These are phyloP conservation scores for Diplazon laetatorius DNA, from an alignment of 2,888 invertebrate species.

Conservation along the genomic window DNA sequence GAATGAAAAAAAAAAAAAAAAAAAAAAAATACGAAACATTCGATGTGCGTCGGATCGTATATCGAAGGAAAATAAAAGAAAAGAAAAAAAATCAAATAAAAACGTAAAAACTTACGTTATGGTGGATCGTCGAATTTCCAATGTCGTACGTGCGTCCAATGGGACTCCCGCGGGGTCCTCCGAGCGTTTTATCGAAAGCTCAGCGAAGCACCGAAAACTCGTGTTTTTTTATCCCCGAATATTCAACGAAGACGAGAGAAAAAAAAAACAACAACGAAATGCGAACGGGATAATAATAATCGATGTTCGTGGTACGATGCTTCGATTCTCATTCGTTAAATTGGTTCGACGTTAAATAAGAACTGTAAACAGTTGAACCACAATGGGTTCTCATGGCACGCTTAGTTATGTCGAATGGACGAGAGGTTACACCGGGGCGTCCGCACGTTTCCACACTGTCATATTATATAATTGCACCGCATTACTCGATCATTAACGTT, in stretches of 20 bases:
- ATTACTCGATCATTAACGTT: slow-evolving; percentile 55
- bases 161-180: slow-evolving; percentile 12
- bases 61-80: no score
- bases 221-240: neutral
- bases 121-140: slow-evolving; percentile 39
- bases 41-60: no score
- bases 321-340: slow-evolving; percentile 60
- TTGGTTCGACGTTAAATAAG: slow-evolving; percentile 65
- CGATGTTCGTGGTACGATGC: neutral
- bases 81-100: neutral
- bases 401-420: slow-evolving; percentile 44
- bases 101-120: slow-evolving; percentile 55
- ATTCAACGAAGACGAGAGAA: no score
- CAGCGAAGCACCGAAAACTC: slow-evolving; percentile 31
- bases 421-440: slow-evolving; percentile 39
- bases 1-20: neutral
- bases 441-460: slow-evolving; percentile 61
- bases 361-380: slow-evolving; percentile 74
- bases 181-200: slow-evolving; percentile 7
- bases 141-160: slow-evolving; percentile 44
- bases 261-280: no score
- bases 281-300: neutral
- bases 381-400: slow-evolving; percentile 75
- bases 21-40: no score
- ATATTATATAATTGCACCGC: slow-evolving; percentile 74